phyloP scores from a whole-genome alignment of 2,888 invertebrate genomes.

The Dendrolimus pini region DNA sequence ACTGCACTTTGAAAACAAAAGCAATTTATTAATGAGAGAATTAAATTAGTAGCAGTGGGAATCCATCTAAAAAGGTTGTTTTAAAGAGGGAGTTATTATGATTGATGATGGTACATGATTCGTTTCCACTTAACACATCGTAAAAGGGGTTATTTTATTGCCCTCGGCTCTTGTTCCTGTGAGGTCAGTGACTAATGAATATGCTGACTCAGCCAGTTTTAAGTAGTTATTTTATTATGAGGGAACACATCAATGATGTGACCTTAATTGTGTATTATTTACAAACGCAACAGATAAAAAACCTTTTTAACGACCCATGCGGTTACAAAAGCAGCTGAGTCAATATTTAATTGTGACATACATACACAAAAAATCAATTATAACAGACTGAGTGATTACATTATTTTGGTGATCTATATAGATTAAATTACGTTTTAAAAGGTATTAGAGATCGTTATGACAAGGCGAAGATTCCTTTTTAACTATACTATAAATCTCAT shows the following conservation, averaged over 20 bases:
- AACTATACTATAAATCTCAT: no score
- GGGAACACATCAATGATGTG: slow-evolving; percentile 26
- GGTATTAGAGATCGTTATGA: no score
- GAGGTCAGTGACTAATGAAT: slow-evolving; percentile 70
- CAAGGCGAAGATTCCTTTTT: no score
- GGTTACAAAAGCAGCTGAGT: not conserved
- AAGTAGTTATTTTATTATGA: slow-evolving; percentile 43
- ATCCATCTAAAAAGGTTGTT: slow-evolving; percentile 34
- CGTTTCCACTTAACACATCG: slow-evolving; percentile 71
- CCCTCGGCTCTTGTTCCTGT: slow-evolving; percentile 51
- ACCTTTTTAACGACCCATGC: slow-evolving; percentile 7
- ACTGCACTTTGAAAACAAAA: slow-evolving; percentile 8
- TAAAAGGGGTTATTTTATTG: slow-evolving; percentile 72
- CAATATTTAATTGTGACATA: not conserved
- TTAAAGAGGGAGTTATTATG: slow-evolving; percentile 59
- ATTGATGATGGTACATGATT: slow-evolving; percentile 72
- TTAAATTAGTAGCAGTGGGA: slow-evolving; percentile 42
- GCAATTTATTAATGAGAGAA: slow-evolving; percentile 24
- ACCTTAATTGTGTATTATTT: not conserved
- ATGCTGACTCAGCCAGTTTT: slow-evolving; percentile 53
- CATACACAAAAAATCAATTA: no score
- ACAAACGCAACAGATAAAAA: slow-evolving; percentile 3
- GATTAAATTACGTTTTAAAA: no score
- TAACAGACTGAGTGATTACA: no score
- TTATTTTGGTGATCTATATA: no score